phyloP scores from a whole-genome alignment of 2,113 vertebrate species.

The Rhinoptilus africanus region DNA sequence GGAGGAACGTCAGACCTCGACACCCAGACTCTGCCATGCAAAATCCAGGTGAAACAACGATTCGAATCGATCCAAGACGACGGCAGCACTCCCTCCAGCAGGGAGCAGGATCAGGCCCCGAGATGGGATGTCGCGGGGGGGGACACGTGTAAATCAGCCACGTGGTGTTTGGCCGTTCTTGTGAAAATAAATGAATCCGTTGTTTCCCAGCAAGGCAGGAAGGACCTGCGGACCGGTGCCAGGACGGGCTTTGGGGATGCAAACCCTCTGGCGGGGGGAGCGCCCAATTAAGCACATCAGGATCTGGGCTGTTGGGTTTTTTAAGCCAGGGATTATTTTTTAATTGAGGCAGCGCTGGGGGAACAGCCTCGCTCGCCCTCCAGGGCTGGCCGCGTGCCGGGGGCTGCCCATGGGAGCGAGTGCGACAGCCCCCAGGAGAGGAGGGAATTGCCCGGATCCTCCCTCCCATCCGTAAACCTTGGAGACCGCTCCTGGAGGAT shows the following conservation, averaged over 20 bases:
- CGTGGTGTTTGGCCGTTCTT: not conserved
- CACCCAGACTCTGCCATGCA: accelerated
- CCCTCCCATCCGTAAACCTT: not conserved
- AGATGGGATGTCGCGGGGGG: accelerated
- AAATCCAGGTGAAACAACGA: accelerated
- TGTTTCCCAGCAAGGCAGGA: not conserved
- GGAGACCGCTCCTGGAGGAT: not conserved
- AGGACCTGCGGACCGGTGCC: not conserved
- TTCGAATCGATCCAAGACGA: not conserved
- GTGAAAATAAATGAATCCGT: not conserved
- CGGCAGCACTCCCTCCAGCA: not conserved
- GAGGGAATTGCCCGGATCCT: not conserved
- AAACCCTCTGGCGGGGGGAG: not conserved
- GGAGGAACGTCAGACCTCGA: not conserved
- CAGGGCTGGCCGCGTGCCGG: accelerated
- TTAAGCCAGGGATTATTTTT: not conserved
- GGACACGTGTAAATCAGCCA: not conserved
- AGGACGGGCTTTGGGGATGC: not conserved
- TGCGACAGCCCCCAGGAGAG: not conserved
- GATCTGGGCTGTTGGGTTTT: not conserved
- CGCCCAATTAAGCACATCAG: not conserved
- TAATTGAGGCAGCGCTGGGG: not conserved
- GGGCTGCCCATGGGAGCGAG: not conserved
- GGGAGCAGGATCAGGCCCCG: not conserved
- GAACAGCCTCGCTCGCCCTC: not conserved